phyloP scores from a whole-genome alignment of 2,797 vertebrate species.

The Euphonia xanthogaster region DNA sequence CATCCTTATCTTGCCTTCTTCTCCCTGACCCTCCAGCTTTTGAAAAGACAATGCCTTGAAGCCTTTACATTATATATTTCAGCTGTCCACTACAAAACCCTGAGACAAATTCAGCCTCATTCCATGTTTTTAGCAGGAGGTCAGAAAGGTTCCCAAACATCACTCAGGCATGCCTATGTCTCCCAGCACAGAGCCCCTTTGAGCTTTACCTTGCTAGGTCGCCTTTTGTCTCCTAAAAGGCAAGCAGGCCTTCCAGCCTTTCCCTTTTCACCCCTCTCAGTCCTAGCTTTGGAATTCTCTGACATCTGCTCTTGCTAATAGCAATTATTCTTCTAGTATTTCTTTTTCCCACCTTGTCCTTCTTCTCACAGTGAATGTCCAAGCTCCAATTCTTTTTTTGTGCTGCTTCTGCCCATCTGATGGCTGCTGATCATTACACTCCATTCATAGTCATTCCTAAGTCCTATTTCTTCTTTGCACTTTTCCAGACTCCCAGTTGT shows the following conservation, averaged over 20 bases:
- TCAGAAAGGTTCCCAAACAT: constrained; percentile 2
- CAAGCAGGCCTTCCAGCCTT: not conserved
- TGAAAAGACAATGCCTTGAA: not conserved
- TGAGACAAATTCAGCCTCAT: not conserved
- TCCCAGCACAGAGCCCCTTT: not conserved
- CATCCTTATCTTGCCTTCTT: not conserved
- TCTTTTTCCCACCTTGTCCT: not conserved
- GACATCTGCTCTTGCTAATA: not conserved
- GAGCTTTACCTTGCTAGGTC: not conserved
- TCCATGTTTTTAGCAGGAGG: not conserved
- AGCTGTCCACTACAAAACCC: not conserved
- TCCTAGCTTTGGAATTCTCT: not conserved
- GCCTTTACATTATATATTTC: not conserved
- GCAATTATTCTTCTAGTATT: not conserved
- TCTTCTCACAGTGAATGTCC: not conserved
- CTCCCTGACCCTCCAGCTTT: not conserved
- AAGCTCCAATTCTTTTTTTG: not conserved
- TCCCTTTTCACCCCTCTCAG: not conserved
- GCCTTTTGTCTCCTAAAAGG: not conserved
- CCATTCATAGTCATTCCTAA: not conserved
- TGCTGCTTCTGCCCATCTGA: not conserved
- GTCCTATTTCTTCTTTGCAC: not conserved
- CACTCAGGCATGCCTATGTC: not conserved
- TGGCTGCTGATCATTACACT: not conserved
- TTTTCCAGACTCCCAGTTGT: constrained; percentile 8